Evolutionary conservation across 2,888 invertebrate species (phyloP).

Genomic region (Polydrusus tereticollis): DNA sequence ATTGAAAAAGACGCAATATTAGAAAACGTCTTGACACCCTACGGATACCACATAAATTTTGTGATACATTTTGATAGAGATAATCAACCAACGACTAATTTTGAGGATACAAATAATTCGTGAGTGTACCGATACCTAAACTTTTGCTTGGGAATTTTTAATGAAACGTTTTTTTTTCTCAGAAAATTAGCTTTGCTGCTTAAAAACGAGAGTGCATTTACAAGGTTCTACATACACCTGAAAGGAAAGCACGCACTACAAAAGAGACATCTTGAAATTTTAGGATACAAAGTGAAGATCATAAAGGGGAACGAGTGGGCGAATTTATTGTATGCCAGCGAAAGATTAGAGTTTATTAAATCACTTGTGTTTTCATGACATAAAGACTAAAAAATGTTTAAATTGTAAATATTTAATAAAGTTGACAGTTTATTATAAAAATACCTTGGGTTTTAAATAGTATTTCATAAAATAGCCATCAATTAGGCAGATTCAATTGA

Average conservation of each 20-base stretch:
- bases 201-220: slow-evolving; percentile 67
- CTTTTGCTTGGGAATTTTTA: not conserved
- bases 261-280: slow-evolving; percentile 74
- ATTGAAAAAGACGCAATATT: slow-evolving; percentile 55
- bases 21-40: slow-evolving; percentile 64
- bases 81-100: slow-evolving; percentile 48
- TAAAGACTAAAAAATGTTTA: slow-evolving; percentile 6
- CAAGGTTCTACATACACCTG: slow-evolving; percentile 66
- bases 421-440: not conserved
- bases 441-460: not conserved
- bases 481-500: too few species aligned
- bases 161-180: slow-evolving; percentile 48
- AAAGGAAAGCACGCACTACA: slow-evolving; percentile 70
- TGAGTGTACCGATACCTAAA: slow-evolving; percentile 43
- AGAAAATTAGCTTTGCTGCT: slow-evolving; percentile 69
- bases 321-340: slow-evolving; percentile 69
- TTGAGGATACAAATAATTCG: slow-evolving; percentile 51
- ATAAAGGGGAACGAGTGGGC: slow-evolving; percentile 71
- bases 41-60: slow-evolving; percentile 68
- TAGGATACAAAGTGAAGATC: slow-evolving; percentile 73
- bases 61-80: slow-evolving; percentile 58
- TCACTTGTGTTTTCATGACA: slow-evolving; percentile 37
- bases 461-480: too few species aligned
- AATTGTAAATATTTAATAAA: not conserved
- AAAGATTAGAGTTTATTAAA: slow-evolving; percentile 68